phyloP scores from a whole-genome alignment of 92 coral and sea anemone genomes.

The Bergia puertoricense region DNA sequence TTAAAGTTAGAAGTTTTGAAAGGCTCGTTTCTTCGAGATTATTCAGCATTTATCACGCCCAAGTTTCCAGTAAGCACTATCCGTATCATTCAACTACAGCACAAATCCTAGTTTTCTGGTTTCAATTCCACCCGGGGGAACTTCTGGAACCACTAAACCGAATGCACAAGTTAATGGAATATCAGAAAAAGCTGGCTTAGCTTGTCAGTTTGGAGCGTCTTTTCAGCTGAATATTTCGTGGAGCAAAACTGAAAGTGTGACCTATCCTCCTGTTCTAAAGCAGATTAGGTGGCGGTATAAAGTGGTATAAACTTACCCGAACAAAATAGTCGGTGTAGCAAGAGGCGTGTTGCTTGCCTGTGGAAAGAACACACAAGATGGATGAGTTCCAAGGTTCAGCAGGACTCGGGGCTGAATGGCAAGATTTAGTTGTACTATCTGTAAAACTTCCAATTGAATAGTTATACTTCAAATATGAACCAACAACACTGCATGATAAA shows the following conservation, averaged over 20 bases:
- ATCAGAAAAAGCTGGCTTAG: too few species aligned
- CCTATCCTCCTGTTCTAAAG: neutral
- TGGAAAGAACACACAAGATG: neutral
- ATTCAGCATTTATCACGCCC: neutral
- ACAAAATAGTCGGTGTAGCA: conserved; percentile 78
- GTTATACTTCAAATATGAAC: too few species aligned
- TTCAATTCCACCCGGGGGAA: neutral
- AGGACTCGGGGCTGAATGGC: neutral
- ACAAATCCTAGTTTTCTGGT: neutral
- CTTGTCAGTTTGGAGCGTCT: too few species aligned
- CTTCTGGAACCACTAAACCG: too few species aligned
- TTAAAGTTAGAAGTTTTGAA: too few species aligned
- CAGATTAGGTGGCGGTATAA: neutral
- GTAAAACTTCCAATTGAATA: too few species aligned
- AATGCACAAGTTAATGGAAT: too few species aligned
- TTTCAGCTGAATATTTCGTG: too few species aligned
- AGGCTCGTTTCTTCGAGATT: too few species aligned
- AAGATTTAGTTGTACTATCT: too few species aligned
- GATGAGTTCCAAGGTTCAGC: neutral
- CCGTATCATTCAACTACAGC: neutral
- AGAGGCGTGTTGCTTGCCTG: conserved; percentile 84
- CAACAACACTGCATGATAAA: too few species aligned
- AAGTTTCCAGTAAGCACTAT: neutral
- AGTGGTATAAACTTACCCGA: conserved; percentile 59
- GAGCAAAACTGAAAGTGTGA: too few species aligned